A percentile compares a stretch with the other conserved stretches of the same genome.
These are phyloP conservation scores for Philhelius pedissequus DNA, from an alignment of 2,888 invertebrate genomes.

Conservation along the genomic window DNA sequence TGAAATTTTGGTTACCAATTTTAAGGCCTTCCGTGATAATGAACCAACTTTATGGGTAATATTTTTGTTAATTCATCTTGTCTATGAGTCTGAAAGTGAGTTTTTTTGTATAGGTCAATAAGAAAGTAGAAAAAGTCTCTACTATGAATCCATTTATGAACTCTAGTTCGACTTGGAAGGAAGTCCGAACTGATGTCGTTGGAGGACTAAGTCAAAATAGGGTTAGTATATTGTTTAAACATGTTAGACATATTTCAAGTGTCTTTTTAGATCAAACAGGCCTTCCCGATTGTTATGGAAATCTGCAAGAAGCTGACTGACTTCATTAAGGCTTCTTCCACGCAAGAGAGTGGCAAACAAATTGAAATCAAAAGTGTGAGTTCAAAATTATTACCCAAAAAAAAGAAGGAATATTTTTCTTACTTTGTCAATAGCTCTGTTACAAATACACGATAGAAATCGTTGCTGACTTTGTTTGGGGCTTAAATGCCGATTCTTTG, in stretches of 20 bases:
- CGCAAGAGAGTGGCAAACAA: background rate
- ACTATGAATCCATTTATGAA: constrained; percentile 72
- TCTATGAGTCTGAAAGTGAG: background rate
- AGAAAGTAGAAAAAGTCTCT: constrained; percentile 69
- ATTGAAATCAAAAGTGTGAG: constrained; percentile 70
- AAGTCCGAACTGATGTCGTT: constrained; percentile 64
- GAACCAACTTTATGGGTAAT: constrained; percentile 53
- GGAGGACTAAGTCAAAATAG: constrained; percentile 61
- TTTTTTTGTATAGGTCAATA: background rate
- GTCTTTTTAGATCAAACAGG: constrained; percentile 70
- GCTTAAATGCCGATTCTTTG: constrained; percentile 73
- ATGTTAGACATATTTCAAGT: background rate
- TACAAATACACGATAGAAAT: constrained; percentile 72
- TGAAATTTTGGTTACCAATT: constrained; percentile 71
- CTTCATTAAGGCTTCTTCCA: constrained; percentile 62
- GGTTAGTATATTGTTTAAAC: background rate
- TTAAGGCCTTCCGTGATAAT: constrained; percentile 69
- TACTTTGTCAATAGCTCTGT: constrained; percentile 69
- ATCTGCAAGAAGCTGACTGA: constrained; percentile 69
- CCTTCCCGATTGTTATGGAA: constrained; percentile 71
- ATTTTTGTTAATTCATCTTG: background rate
- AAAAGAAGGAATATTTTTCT: too few species aligned
- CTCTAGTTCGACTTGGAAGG: constrained; percentile 72
- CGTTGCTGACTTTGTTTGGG: constrained; percentile 75
- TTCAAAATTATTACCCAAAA: too few species aligned